Evolutionary conservation across 2,113 vertebrate genomes (phyloP).

Genomic region (Apus apus): DNA sequence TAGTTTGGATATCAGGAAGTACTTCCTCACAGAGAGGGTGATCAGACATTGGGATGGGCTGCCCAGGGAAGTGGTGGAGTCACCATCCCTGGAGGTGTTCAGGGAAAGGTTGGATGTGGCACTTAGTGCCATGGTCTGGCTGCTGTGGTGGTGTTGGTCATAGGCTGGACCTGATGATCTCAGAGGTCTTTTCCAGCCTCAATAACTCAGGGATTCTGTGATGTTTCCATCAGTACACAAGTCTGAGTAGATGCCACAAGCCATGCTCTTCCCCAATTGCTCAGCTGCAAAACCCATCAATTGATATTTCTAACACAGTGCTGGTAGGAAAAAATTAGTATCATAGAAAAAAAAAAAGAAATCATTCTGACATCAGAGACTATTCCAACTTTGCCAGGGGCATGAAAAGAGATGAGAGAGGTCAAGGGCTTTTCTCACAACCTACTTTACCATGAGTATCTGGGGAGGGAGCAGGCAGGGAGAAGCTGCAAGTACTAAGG

Average conservation of each 20-base stretch:
- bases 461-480: not conserved
- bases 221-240: not conserved
- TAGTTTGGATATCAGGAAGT: too few relatives aligned
- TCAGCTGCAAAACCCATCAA: not conserved
- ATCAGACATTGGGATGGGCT: too few relatives aligned
- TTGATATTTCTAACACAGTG: not conserved
- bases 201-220: too few relatives aligned
- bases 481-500: not conserved
- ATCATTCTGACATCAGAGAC: not conserved
- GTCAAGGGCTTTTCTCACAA: constrained; percentile 5
- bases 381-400: not conserved
- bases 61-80: too few relatives aligned
- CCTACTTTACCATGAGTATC: not conserved
- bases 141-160: too few relatives aligned
- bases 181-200: too few relatives aligned
- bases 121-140: too few relatives aligned
- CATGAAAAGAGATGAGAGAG: not conserved
- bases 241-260: not conserved
- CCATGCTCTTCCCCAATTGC: not conserved
- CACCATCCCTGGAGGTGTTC: too few relatives aligned
- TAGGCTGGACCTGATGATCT: too few relatives aligned
- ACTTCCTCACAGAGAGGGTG: too few relatives aligned
- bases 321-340: not conserved
- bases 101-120: too few relatives aligned
- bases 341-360: not conserved